Percentiles rank a stretch among this genome's conserved stretches.
Conservation (phyloP, 2,797 vertebrate species). For the Hippopotamyrus pictus region DNA sequence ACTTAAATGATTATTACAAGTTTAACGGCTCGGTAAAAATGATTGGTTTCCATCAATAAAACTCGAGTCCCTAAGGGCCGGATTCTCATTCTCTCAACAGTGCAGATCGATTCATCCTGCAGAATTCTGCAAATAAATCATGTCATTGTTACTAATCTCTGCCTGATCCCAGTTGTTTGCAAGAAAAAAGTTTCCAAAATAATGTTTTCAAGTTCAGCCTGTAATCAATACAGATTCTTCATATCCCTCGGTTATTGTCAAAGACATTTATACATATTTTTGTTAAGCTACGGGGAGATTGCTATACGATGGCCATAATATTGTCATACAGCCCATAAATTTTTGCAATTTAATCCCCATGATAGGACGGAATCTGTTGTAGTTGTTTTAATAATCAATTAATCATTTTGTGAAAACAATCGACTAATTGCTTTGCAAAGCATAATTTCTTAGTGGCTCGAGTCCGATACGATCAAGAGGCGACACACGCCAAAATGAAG, state of each 20-base stretch:
- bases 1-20: conserved; percentile 16
- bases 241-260: background rate
- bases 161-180: background rate
- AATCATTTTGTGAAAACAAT: conserved; percentile 27
- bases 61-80: conserved; percentile 8
- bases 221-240: background rate
- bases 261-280: background rate
- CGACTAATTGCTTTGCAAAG: conserved; percentile 22
- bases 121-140: conserved; percentile 5
- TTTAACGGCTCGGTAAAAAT: conserved; percentile 15
- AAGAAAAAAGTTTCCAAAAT: background rate
- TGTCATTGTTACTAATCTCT: conserved; percentile 17
- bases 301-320: background rate
- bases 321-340: background rate
- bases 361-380: conserved; percentile 21
- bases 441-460: conserved; percentile 2
- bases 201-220: background rate
- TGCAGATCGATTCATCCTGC: conserved; percentile 3
- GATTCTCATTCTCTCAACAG: conserved; percentile 19
- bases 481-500: background rate
- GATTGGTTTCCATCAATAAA: conserved; percentile 22
- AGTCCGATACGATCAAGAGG: background rate
- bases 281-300: background rate
- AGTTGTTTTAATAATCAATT: conserved; percentile 25
- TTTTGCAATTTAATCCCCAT: background rate